Base-by-base conservation (phyloP, 2,797 vertebrate species). In the Spatula clypeata region DNA sequence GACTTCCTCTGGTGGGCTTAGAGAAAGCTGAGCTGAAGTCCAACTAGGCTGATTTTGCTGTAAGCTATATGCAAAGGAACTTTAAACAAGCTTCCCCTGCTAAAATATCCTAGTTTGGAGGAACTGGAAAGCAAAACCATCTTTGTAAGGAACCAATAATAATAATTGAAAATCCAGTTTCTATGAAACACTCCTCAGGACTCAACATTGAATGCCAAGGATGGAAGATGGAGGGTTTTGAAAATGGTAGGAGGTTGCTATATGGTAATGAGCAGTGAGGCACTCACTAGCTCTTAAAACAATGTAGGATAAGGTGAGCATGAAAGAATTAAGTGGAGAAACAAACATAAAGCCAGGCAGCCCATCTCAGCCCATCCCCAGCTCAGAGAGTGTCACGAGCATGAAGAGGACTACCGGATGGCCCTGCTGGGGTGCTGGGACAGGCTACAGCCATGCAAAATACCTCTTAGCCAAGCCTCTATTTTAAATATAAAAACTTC, bases 1-100 rank as follows among this genome's bases (percentile, higher is more conserved):
- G 7, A 57, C 9, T 81, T 70, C 45, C 76, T 29, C 19, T 65
- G 57, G 32, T 10, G 14, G 32, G n/a, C 47, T 36, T 10, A 88
- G 57, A 53, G 57, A 75, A 65, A 90, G 42, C 69, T 88, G 67
- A 87, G 32, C 49, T 79, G 64, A 62, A 70, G 29, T 89, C 79
- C 45, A 49, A 18, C 57, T 70, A 24, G 79, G 29, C 18, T 34
- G 20, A 7, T n/a, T 79, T 93, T 71, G 90, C 60, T 91, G n/a
- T 81, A 84, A 71, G 81, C 93, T 61, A 24, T 69, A 61, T 81
- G 80, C 66, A 91, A 96, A n/a, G 70, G 36, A 86, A 64, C 69
- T 6, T 80, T 58, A 97, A 82, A 94, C 62, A 94, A 93, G 80
- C 42, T 92, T 97, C 87, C 44, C 79, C 3, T 79, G 89, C 47